Base-by-base conservation (phyloP, 1,140 invertebrate genomes). In the Lepidotrigona ventralis region DNA sequence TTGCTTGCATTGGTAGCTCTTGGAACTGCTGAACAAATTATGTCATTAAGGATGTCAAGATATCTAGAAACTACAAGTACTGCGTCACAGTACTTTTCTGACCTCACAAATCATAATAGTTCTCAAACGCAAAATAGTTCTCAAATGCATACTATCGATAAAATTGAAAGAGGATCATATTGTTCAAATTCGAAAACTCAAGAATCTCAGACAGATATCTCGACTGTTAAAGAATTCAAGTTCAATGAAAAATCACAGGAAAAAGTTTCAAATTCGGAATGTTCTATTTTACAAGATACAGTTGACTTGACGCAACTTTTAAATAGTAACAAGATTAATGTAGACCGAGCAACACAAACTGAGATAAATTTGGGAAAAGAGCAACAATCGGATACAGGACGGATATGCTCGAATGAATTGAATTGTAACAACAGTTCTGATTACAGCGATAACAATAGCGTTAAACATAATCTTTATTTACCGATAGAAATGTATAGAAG, bases 11-110 rank as follows among this genome's bases (percentile, higher is more conserved):
- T 96, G 1, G 91, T 96, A 26, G 95, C 95, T 53, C 93, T 96
- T 64, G 96, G 96, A 29, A 95, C 95, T 8, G 95, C 95, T 56
- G 92, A 95, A 69, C 96, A 96, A 91, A 95, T 96, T 64, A 92
- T 94, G 11, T 92, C 95, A 73, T 86, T 96, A 75, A 95, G 95
- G 92, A 91, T 91, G 85, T 93, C 94, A 51, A 93, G 95, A 77
- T 95, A 94, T 56, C 93, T 95, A 74, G 92, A 92, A 70, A 91
- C 92, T 85, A 90, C 90, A 17, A 87, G 79, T 68, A 86, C 92
- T 5, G 90, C 87, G 5, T 81, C 89, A 2, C 71, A 72, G 58
- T n/a, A n/a, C n/a, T 33, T 71, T 64, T n/a, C 53, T 29, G 60
- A 69, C 23, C 56, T 56, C 9, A 71, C 17, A 17, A 64, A 83